Evolutionary conservation across 2,113 vertebrate species (phyloP), one percentile per base, ranked within the genome.

Genomic region (Nettapus auritus): DNA sequence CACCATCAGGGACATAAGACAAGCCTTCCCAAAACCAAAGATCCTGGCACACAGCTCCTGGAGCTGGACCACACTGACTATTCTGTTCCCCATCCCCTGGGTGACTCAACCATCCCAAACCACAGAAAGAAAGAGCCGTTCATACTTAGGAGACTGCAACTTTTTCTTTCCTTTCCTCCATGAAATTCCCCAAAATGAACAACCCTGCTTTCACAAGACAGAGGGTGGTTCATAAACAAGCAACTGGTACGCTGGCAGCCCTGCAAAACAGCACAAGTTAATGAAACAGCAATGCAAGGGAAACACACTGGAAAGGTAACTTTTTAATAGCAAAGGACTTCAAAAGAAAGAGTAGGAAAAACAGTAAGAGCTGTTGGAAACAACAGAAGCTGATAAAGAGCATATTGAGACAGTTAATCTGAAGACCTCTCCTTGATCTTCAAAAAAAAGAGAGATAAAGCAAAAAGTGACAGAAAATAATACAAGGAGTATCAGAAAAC

Each of bases 381-480:
- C 29, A n/a, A 48, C 0, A 8, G 4, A 42, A 76, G 57, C 25
- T 1, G 2, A 88, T 73, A 21, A 76, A 50, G 38, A 60, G 31
- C 4, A 1, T 48, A 44, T 14, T 1, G 7, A 46, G 25, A 73
- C 1, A 60, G 67, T 31, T 59, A 15, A 71, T 56, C 31, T 46
- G 16, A 75, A 64, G 50, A 31, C 15, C 26, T 38, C 69, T 33
- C 73, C 2, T 1, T 1, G 29, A 29, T 42, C 44, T n/a, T 22
- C 0, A 0, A 86, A 83, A 29, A 52, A 69, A 74, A 69, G 20
- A 57, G 21, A 40, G 1, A 40, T 0, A 82, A 62, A 73, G 38
- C 25, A 73, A 26, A 52, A 79, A 44, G 18, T 13, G 5, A 76
- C 0, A 56, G 38, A 75, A 92, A 89, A 89, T 22, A 40, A 75